Evolutionary conservation across 2,113 vertebrate species (phyloP).

Genomic region (Corythaixoides concolor): DNA sequence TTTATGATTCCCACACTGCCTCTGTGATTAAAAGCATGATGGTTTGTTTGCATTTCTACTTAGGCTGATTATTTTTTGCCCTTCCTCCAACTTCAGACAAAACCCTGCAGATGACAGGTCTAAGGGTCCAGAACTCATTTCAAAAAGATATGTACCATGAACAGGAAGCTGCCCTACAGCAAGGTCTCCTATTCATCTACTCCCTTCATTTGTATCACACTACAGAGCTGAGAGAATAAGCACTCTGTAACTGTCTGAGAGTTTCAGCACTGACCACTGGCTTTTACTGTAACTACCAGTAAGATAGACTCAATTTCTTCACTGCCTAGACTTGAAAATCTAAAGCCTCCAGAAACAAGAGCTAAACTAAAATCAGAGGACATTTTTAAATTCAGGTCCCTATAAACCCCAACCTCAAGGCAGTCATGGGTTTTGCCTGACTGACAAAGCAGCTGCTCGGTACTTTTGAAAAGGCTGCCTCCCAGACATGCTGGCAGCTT

Average conservation of each 20-base stretch:
- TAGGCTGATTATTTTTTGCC: conserved; percentile 7
- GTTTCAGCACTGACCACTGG: neutral
- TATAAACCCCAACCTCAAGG: neutral
- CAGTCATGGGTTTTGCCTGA: neutral
- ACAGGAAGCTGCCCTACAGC: neutral
- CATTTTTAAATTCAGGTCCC: neutral
- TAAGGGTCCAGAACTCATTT: neutral
- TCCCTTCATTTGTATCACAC: neutral
- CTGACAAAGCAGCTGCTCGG: neutral
- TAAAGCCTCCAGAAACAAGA: neutral
- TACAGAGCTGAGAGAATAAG: neutral
- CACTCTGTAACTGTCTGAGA: neutral
- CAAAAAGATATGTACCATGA: neutral
- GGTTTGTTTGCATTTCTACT: conserved; percentile 43
- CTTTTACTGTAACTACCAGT: neutral
- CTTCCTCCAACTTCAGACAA: neutral
- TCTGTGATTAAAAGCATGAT: conserved; percentile 34
- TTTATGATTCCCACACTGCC: conserved; percentile 17
- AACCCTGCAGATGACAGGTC: neutral
- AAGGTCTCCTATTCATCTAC: neutral
- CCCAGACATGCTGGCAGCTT: neutral
- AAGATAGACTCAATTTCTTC: neutral
- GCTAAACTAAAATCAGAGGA: neutral
- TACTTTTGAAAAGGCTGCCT: neutral
- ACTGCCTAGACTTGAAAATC: neutral